A percentile compares a stretch with the other conserved stretches of the same genome.
Evolutionary conservation across 2,797 vertebrate genomes (phyloP).

Genomic region (Sebastes oblongus): DNA sequence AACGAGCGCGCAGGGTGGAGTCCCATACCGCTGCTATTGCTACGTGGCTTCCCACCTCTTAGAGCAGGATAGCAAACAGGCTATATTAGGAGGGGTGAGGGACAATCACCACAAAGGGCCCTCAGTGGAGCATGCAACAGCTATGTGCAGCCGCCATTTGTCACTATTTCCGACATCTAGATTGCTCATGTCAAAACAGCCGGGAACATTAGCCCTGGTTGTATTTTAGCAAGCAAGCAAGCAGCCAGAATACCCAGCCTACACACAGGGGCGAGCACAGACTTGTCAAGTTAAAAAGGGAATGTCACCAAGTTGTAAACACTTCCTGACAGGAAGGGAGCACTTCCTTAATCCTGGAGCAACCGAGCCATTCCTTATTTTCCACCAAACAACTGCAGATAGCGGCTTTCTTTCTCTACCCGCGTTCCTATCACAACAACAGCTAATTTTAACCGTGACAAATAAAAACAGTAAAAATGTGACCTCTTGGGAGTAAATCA

Average conservation of each 20-base stretch:
- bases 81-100: constrained; percentile 12
- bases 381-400: constrained; percentile 67
- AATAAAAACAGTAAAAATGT: not conserved
- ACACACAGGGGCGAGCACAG: constrained; percentile 64
- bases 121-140: constrained; percentile 1
- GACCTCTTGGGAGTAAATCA: not conserved
- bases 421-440: not conserved
- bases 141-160: constrained; percentile 18
- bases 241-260: constrained; percentile 56
- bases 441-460: constrained; percentile 2
- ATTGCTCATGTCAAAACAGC: constrained; percentile 32
- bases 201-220: constrained; percentile 46
- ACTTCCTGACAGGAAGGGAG: constrained; percentile 87
- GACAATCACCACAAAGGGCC: constrained; percentile 31
- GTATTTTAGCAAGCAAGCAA: constrained; percentile 44
- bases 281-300: constrained; percentile 83
- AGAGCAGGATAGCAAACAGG: not conserved
- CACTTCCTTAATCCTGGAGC: constrained; percentile 85
- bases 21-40: constrained; percentile 24
- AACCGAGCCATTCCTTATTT: constrained; percentile 74
- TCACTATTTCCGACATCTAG: constrained; percentile 47
- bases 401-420: constrained; percentile 17
- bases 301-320: constrained; percentile 86
- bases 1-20: constrained; percentile 54
- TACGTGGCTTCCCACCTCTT: constrained; percentile 60